Base-by-base conservation (phyloP, 1,140 invertebrate species). In the Anadara kagoshimensis region DNA sequence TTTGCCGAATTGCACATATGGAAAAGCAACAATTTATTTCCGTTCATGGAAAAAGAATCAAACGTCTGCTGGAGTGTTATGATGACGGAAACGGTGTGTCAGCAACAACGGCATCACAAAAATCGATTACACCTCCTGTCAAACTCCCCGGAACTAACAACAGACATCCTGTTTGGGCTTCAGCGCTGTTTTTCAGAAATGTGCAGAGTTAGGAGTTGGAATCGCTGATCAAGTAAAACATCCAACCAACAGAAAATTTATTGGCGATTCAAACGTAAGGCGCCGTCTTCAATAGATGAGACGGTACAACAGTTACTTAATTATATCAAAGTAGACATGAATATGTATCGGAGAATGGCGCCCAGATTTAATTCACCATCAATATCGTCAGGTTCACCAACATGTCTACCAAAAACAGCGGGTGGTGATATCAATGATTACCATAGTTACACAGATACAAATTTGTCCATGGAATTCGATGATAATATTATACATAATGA, bases 71-170 rank as follows among this genome's bases (percentile, higher is more conserved):
- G 51, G 79, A 81, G 66, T 78, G 75, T 41, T 78, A 69, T 44
- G 79, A 81, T 54, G 79, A 81, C 51, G 79, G 79, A 7, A 65
- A 75, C 20, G 79, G 79, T 18, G 77, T 81, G n/a, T 78, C 79
- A 1, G 79, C 79, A 10, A 78, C 79, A 22, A 78, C 77, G 36
- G 79, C 79, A 36, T 77, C 79, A 14, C 79, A 81, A 58, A 78
- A 81, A 58, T 81, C 79, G 41, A 81, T 81, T 18, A 72, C 79
- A 0, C 79, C 79, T n/a, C 76, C 77, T 63, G 79, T 81, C 22
- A 59, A 70, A 36, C 62, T 78, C 44, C 74, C 70, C 8, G 77
- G 76, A 3, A 81, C 74, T 18, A 78, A 78, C 68, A 81, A 81
- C 61, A n/a, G 77, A 12, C 76, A 81, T 59, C 79, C 79, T 11